Evolutionary conservation across 2,888 invertebrate species (phyloP), one percentile per base, ranked within the genome.

Genomic region (Acleris sparsana): DNA sequence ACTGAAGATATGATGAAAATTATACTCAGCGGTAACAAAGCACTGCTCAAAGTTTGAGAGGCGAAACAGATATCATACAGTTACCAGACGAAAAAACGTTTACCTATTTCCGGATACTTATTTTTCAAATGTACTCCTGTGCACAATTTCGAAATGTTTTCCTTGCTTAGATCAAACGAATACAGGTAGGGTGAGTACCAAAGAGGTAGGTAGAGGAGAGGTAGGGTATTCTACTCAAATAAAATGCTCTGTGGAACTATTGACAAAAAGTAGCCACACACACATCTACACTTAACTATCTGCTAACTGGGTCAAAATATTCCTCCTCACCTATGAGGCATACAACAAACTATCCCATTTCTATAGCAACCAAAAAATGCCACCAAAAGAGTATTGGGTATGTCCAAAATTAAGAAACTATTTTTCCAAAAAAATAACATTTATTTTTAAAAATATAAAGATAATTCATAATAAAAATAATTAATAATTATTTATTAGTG

Each of bases 61-160:
- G 68, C 49, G 68, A 71, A 61, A 58, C 52, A 0, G 70, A 70
- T 52, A 70, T 39, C 62, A 63, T 11, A 61, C 69, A 5, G 71
- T 48, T 71, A 20, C 69, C 70, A 17, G 65, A 62, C 7, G 49
- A 63, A 62, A 70, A 71, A 13, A 43, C 67, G 11, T 18, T 70
- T 9, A 70, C 67, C 11, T 71, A 69, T 69, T 13, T 52, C 67
- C 2, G 67, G 67, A 1, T 71, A 67, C 55, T 16, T 70, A 2
- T n/a, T 71, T 52, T 71, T 56, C 51, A 71, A 71, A 64, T 68
- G 63, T 63, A 22, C 22, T n/a, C 48, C 13, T 9, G 25, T 62
- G 5, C 17, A 18, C 4, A 46, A 62, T 53, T 25, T 53, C 52
- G 29, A 17, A 20, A n/a, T 58, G 62, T 13, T 25, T 55, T 46